Evolutionary conservation across 37 sponge, comb jelly and placozoan genomes (phyloP).

Genomic region (Petrosia ficiformis): DNA sequence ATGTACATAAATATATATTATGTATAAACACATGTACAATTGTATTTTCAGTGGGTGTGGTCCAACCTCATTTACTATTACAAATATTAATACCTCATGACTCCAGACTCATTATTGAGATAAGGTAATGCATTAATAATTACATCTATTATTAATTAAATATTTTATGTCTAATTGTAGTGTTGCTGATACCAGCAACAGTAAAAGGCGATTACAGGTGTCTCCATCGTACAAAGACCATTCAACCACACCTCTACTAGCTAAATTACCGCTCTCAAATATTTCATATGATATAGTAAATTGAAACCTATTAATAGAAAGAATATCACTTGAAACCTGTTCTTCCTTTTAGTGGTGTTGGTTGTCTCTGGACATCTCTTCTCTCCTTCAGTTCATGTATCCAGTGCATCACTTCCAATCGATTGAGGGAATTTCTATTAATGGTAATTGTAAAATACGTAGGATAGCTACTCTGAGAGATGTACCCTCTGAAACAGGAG

Average conservation of each 20-base stretch:
- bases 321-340: background rate
- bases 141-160: background rate
- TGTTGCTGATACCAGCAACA: slow-evolving; percentile 41
- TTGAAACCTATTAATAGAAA: too few relatives aligned
- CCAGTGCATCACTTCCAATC: slow-evolving; percentile 40
- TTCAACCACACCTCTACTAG: slow-evolving; percentile 66
- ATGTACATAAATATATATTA: too few relatives aligned
- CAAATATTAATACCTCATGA: slow-evolving; percentile 44
- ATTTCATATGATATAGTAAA: slow-evolving; percentile 45
- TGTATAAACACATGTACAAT: too few relatives aligned
- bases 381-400: slow-evolving; percentile 57
- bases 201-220: slow-evolving; percentile 63
- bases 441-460: slow-evolving; percentile 61
- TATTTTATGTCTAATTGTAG: slow-evolving; percentile 14
- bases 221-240: slow-evolving; percentile 68
- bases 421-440: slow-evolving; percentile 59
- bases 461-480: slow-evolving; percentile 68
- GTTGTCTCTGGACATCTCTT: slow-evolving; percentile 62
- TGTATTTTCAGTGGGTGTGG: slow-evolving; percentile 51
- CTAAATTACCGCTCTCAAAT: slow-evolving; percentile 52
- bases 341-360: slow-evolving; percentile 65
- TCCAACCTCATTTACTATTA: slow-evolving; percentile 61
- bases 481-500: background rate
- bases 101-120: slow-evolving; percentile 52
- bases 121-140: slow-evolving; percentile 29